Evolutionary conservation across 2,797 vertebrate genomes (phyloP).

Genomic region (Anguilla megastoma): DNA sequence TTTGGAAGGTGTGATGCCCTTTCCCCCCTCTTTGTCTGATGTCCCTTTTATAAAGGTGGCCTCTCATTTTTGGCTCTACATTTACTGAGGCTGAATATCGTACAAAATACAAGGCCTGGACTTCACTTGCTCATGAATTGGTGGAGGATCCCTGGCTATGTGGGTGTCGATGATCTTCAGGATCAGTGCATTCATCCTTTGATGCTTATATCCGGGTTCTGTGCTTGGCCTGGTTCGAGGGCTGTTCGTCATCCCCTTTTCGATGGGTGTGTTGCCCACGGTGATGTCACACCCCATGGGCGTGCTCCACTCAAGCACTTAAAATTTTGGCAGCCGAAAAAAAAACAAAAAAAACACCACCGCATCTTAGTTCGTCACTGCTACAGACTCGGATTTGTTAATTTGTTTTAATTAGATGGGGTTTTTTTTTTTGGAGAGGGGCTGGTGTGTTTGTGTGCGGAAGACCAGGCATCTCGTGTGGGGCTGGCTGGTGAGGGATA

Average conservation of each 20-base stretch:
- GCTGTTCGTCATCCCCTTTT: neutral
- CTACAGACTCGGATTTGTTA: constrained; percentile 76
- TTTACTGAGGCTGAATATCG: neutral
- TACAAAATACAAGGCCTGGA: neutral
- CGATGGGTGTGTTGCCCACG: neutral
- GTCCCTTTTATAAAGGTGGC: neutral
- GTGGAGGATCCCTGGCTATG: neutral
- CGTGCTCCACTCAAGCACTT: constrained; percentile 62
- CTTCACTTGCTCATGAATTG: neutral
- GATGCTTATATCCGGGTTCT: neutral
- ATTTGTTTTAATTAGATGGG: constrained; percentile 81
- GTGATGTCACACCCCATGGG: constrained; percentile 49
- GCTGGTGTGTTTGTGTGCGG: constrained; percentile 71
- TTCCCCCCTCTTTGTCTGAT: neutral
- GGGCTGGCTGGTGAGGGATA: constrained; percentile 81
- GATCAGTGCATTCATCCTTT: neutral
- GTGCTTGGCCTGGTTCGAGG: neutral
- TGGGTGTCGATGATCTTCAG: neutral
- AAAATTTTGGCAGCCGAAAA: constrained; percentile 68
- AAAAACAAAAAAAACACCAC: constrained; percentile 48
- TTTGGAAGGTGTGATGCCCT: constrained; percentile 30
- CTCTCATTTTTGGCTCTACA: neutral
- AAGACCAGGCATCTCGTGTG: constrained; percentile 83
- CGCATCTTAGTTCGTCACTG: constrained; percentile 73
- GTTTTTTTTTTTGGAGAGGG: constrained; percentile 69